Base-by-base conservation (phyloP, 2,113 vertebrate genomes). In the Ceuthmochares aereus region DNA sequence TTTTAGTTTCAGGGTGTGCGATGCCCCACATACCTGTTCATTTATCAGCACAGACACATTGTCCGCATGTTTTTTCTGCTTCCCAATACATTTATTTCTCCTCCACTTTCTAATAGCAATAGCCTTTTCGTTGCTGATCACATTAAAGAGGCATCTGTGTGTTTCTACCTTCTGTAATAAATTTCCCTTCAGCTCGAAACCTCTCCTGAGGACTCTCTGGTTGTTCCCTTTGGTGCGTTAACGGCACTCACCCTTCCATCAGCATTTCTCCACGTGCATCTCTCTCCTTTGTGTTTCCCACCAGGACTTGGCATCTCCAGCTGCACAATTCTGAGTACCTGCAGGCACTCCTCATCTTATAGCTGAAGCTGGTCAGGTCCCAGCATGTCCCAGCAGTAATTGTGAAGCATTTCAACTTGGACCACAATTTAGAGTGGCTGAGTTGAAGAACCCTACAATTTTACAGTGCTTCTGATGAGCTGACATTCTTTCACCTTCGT, bases 181-280 rank as follows among this genome's bases (percentile, higher is more conserved):
- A 59, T 78, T 49, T 64, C 11, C 19, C 18, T 34, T 47, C 42
- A 68, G 30, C 76, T 68, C 4, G 0, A 26, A 66, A 34, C 32
- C 5, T 20, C 12, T 60, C 60, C 37, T 21, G 22, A 29, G 70
- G 15, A 29, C 47, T 36, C 15, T 49, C 45, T 77, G 42, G 18
- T 29, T n/a, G n/a, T 47, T 88, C 14, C 59, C 18, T n/a, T 60
- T 51, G 34, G 45, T 69, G 51, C 11, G 9, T 32, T 67, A 62
- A 22, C 23, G 45, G n/a, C 9, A 10, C 32, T 75, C 29, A 5
- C 11, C 22, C 54, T 19, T 81, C 8, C 12, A 25, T 17, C 59
- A 29, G 34, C 2, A 1, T 8, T 73, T 58, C 36, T 51, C 72
- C 3, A 0, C 0, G 4, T 63, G 37, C 16, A 6, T 51, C 29